Percentiles rank a stretch among this genome's conserved stretches.
These are phyloP conservation scores for Gadus macrocephalus DNA, from an alignment of 2,113 vertebrate species.

Conservation along the genomic window DNA sequence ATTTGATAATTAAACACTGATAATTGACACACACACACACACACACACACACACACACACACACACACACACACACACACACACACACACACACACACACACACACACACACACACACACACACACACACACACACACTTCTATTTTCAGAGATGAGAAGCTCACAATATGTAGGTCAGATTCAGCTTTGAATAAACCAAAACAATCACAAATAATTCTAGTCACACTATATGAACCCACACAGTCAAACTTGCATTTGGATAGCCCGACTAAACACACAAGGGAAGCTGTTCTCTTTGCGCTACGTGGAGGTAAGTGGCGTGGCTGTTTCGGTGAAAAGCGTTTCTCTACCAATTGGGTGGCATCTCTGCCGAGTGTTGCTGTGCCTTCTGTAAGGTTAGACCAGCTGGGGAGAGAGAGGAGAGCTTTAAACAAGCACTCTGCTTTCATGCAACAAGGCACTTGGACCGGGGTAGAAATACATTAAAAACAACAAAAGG, in stretches of 20 bases:
- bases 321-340: no score
- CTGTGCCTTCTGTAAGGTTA: background rate
- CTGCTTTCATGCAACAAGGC: background rate
- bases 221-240: no score
- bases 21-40: background rate
- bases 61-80: background rate
- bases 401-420: no score
- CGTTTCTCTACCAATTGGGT: background rate
- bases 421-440: background rate
- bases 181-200: background rate
- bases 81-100: background rate
- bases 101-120: conserved; percentile 1
- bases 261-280: no score
- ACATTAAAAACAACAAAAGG: background rate
- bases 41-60: background rate
- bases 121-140: conserved; percentile 1
- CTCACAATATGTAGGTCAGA: no score
- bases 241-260: no score
- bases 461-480: background rate
- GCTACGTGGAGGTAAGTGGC: no score
- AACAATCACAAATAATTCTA: background rate
- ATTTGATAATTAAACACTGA: background rate
- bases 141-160: no score
- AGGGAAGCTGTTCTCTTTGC: no score
- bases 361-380: background rate